Evolutionary conservation across 1,140 invertebrate genomes (phyloP), one percentile per base, ranked within the genome.

Genomic region (Aporrectodea caliginosa): DNA sequence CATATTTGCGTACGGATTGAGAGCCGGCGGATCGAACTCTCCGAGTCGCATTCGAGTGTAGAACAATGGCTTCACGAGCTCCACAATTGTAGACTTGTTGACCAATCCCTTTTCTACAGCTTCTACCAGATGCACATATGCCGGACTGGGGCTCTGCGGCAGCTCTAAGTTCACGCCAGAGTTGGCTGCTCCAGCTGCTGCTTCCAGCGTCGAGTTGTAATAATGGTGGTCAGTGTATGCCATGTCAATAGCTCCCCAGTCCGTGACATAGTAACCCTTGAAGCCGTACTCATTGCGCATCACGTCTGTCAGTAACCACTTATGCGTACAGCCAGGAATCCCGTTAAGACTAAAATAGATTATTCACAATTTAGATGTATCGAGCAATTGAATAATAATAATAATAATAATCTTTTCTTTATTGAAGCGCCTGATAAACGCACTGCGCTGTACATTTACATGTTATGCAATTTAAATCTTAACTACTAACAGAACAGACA

Each of bases 241-340:
- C 75, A 83, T 84, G 71, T 86, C 86, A 32, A 88, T 83, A 6
- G 87, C 87, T 1, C 78, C 82, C 69, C 84, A 81, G 80, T 88
- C 87, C 81, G 85, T 87, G 70, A 88, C 82, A 0, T 87, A 85
- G 78, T 86, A 87, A 35, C 86, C 86, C 30, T 35, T 82, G 70
- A 85, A 85, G 43, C 81, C 83, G 83, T 83, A 86, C 69, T 85
- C 82, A n/a, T 81, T 83, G 1, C 86, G 79, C 16, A 87, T 72
- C 22, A 87, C 81, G 71, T 85, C 85, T 29, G 85, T 87, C 74
- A 87, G 69, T 1, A 87, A 80, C 27, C 78, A 78, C 31, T 84
- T 84, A 71, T 87, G 84, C 16, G 83, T 85, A 83, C 86, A 87
- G 0, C 85, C 82, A n/a, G 86, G 86, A 1, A 85, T 79, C 31